Conservation (phyloP, 1,140 invertebrate species). For the Hydropsyche tenuis region DNA sequence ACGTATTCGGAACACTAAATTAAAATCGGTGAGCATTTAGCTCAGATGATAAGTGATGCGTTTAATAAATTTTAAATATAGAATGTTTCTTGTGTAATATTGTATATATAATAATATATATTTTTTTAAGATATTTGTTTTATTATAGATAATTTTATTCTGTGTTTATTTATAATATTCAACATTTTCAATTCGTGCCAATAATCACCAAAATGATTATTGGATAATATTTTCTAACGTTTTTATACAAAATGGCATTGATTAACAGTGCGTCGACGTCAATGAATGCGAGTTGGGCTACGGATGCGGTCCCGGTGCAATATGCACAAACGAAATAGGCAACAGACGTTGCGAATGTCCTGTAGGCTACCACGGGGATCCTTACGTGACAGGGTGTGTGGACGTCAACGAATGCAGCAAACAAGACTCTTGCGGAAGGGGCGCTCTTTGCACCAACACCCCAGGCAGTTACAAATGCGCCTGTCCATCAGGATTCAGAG, state of each 20-base stretch:
- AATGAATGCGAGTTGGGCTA: constrained; percentile 79
- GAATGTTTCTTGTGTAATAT: too few species aligned
- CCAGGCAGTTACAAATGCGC: constrained; percentile 75
- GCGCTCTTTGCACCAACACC: constrained; percentile 76
- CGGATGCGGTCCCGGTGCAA: constrained; percentile 79
- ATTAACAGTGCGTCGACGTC: constrained; percentile 76
- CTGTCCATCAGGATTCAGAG: constrained; percentile 78
- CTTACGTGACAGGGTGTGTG: constrained; percentile 68
- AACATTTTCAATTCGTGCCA: background rate
- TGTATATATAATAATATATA: too few species aligned
- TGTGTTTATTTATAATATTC: too few species aligned
- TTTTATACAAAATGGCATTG: too few species aligned
- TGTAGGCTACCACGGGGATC: constrained; percentile 77
- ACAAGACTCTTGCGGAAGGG: constrained; percentile 69
- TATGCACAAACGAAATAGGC: constrained; percentile 81
- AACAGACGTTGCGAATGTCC: constrained; percentile 84
- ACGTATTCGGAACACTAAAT: too few species aligned
- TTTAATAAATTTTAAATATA: too few species aligned
- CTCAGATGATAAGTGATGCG: too few species aligned
- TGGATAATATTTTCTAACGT: too few species aligned
- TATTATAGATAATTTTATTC: too few species aligned
- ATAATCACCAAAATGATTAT: too few species aligned
- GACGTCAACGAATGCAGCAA: constrained; percentile 44
- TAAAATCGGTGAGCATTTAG: too few species aligned
- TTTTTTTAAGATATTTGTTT: too few species aligned